Conservation (phyloP, 2,888 invertebrate genomes). For the Dione vanillae region DNA sequence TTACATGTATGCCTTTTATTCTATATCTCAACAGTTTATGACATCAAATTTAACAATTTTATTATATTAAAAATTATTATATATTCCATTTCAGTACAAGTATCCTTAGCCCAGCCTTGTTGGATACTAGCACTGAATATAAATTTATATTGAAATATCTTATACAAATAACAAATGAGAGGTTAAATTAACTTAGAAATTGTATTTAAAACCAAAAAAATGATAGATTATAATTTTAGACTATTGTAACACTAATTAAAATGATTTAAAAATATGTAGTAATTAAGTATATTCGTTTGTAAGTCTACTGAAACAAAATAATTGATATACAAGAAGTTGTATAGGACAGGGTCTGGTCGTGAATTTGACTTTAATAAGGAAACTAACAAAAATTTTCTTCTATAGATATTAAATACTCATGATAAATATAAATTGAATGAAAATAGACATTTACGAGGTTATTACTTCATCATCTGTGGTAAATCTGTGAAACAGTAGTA, state of each 20-base stretch:
- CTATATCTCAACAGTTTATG: constrained; percentile 53
- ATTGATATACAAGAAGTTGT: constrained; percentile 6
- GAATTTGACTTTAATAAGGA: no score
- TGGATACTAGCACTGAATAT: constrained; percentile 28
- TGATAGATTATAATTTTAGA: no score
- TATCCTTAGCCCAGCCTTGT: constrained; percentile 41
- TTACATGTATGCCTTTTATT: constrained; percentile 58
- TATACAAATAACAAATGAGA: no score
- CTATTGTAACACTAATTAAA: no score
- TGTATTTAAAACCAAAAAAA: no score
- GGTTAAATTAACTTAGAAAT: no score
- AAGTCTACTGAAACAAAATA: background rate
- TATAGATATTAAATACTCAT: no score
- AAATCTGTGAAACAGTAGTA: constrained; percentile 3
- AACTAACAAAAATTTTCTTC: no score
- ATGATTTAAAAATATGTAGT: no score
- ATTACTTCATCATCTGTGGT: background rate
- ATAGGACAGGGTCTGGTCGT: background rate
- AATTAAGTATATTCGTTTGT: background rate
- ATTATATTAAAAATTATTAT: constrained; percentile 10
- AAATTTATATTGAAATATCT: constrained; percentile 1
- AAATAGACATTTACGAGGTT: constrained; percentile 1
- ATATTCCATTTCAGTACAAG: constrained; percentile 19
- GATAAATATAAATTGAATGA: background rate
- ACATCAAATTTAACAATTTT: constrained; percentile 38